Conservation (phyloP, 2,888 invertebrate genomes). For the Cryptus viduatorius region DNA sequence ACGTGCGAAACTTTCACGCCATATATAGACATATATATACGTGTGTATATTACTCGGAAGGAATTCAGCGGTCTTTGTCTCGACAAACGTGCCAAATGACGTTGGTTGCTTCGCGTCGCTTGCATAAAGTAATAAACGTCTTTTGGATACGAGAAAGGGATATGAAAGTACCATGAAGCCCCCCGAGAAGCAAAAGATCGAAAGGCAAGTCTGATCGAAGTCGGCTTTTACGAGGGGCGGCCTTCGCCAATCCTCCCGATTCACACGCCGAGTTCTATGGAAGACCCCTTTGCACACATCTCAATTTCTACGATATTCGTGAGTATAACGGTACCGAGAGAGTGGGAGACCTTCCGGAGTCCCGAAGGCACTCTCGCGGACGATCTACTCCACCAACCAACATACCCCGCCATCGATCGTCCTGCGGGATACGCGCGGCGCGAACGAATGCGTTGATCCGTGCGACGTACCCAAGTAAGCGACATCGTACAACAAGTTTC, state of each 20-base stretch:
- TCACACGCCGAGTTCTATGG: not conserved
- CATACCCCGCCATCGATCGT: conserved; percentile 39
- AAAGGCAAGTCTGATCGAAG: not conserved
- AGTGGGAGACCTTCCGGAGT: not conserved
- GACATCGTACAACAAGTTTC: conserved; percentile 40
- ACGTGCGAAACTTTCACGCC: conserved; percentile 32
- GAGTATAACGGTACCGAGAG: not conserved
- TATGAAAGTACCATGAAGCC: not conserved
- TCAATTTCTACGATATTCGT: conserved; percentile 44
- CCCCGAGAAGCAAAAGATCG: not conserved
- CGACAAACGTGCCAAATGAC: not conserved
- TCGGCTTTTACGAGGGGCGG: conserved; percentile 14
- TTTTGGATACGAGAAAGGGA: not conserved
- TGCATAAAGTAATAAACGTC: conserved; percentile 2
- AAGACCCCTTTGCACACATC: conserved; percentile 6
- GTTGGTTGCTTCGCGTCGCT: not conserved
- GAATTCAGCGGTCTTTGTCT: conserved; percentile 42
- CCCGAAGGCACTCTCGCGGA: conserved; percentile 10
- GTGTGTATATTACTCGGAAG: conserved; percentile 42
- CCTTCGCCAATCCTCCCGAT: not conserved
- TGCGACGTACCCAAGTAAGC: not conserved
- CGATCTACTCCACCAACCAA: conserved; percentile 40
- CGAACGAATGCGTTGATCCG: conserved; percentile 42
- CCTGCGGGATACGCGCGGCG: conserved; percentile 14
- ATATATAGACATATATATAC: too few species aligned